Percentiles rank a stretch among this genome's conserved stretches.
Conservation (phyloP, 2,113 vertebrate genomes). For the Eulacestoma nigropectus region DNA sequence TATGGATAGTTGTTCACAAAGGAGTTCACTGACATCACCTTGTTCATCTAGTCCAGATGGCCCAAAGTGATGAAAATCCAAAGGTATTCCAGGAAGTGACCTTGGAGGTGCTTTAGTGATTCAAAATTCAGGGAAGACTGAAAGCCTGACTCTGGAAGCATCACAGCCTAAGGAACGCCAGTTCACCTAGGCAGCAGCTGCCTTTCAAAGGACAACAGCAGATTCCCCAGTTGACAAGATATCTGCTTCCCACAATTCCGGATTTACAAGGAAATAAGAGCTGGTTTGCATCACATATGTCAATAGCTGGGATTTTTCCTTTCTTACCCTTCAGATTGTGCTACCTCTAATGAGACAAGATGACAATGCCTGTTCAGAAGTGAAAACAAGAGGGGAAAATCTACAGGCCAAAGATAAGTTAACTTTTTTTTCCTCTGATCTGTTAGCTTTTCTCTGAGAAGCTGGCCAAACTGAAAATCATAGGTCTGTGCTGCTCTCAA, state of each 20-base stretch:
- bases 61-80: background rate
- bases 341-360: background rate
- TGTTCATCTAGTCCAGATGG: constrained; percentile 22
- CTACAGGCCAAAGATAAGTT: background rate
- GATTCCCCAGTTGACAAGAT: background rate
- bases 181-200: background rate
- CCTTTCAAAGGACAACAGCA: constrained; percentile 2
- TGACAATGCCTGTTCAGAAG: background rate
- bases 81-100: constrained; percentile 10
- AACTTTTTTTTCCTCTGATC: background rate
- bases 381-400: background rate
- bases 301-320: background rate
- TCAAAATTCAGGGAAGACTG: background rate
- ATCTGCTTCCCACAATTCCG: constrained; percentile 7
- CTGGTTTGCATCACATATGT: background rate
- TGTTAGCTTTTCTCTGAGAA: background rate
- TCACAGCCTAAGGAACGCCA: background rate
- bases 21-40: background rate
- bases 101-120: background rate
- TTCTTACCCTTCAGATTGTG: background rate
- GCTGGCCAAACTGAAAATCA: background rate
- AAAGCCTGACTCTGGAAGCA: background rate
- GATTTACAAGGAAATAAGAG: background rate
- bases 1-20: background rate
- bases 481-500: background rate